Evolutionary conservation across 2,797 vertebrate genomes (phyloP).

Genomic region (Macroramphosus scolopax): DNA sequence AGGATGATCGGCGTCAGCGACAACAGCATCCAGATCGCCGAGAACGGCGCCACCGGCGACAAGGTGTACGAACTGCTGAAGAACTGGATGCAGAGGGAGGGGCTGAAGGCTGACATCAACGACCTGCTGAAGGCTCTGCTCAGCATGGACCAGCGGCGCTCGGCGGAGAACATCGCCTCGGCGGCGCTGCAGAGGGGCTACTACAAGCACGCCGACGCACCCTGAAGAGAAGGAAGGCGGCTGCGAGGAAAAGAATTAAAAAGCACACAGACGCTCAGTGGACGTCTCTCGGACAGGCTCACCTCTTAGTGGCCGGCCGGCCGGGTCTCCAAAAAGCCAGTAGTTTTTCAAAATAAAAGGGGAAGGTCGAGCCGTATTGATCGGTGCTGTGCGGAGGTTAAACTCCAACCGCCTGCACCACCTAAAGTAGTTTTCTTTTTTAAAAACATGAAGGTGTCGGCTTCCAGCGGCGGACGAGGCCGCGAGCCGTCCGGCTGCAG

Average conservation of each 20-base stretch:
- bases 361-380: constrained; percentile 44
- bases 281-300: constrained; percentile 53
- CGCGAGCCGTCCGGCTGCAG: too few species aligned
- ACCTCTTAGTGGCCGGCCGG: constrained; percentile 60
- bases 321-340: constrained; percentile 65
- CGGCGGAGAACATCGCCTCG: constrained; percentile 76
- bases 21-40: constrained; percentile 78
- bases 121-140: constrained; percentile 73
- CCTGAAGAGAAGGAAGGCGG: constrained; percentile 42
- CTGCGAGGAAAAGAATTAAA: constrained; percentile 26
- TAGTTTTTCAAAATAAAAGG: constrained; percentile 57
- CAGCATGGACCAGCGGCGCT: constrained; percentile 78
- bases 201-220: constrained; percentile 70
- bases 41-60: constrained; percentile 65
- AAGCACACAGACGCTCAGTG: constrained; percentile 51
- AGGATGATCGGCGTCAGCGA: constrained; percentile 78
- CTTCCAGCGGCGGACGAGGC: too few species aligned
- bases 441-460: constrained; percentile 22
- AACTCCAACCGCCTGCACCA: neutral
- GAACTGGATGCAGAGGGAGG: constrained; percentile 81
- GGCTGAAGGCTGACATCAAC: constrained; percentile 81
- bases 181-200: constrained; percentile 70
- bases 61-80: constrained; percentile 82
- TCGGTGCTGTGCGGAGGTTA: constrained; percentile 23
- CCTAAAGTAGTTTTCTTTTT: too few species aligned